phyloP scores from a whole-genome alignment of 1,140 invertebrate species.

The Lethrus apterus region DNA sequence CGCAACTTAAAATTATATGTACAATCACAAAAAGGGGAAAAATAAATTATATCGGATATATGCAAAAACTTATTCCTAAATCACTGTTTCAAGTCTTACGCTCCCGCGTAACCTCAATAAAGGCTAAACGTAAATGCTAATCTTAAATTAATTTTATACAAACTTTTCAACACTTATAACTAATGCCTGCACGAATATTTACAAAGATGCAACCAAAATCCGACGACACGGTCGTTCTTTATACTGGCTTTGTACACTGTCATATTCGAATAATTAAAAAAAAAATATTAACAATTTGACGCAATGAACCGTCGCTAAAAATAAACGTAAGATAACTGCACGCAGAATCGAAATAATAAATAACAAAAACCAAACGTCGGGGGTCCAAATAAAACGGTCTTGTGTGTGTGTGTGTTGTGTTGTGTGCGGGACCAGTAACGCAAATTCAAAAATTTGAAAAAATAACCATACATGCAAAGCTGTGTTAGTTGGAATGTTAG shows the following conservation, averaged over 20 bases:
- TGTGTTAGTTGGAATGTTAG: neutral
- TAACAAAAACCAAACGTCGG: slow-evolving; percentile 19
- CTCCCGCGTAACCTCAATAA: slow-evolving; percentile 7
- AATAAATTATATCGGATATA: slow-evolving; percentile 32
- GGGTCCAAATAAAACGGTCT: too few relatives aligned
- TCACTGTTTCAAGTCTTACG: slow-evolving; percentile 38
- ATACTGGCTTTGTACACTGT: slow-evolving; percentile 28
- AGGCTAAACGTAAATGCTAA: slow-evolving; percentile 12
- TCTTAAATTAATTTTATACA: slow-evolving; percentile 31
- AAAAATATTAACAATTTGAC: slow-evolving; percentile 12
- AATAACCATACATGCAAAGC: slow-evolving; percentile 1
- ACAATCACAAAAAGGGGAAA: slow-evolving; percentile 38
- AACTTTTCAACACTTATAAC: slow-evolving; percentile 26
- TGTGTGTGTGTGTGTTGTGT: too few relatives aligned
- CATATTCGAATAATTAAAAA: slow-evolving; percentile 3
- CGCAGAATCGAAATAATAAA: slow-evolving; percentile 21
- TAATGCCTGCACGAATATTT: slow-evolving; percentile 28
- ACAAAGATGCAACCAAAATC: slow-evolving; percentile 37
- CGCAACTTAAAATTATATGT: slow-evolving; percentile 26
- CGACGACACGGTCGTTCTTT: slow-evolving; percentile 17
- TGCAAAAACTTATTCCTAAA: slow-evolving; percentile 36
- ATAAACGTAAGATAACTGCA: slow-evolving; percentile 24
- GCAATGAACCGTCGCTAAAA: slow-evolving; percentile 2
- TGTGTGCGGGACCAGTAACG: slow-evolving; percentile 32
- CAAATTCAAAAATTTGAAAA: slow-evolving; percentile 26